phyloP scores from a whole-genome alignment of 2,113 vertebrate species.

The Microcebus murinus region DNA sequence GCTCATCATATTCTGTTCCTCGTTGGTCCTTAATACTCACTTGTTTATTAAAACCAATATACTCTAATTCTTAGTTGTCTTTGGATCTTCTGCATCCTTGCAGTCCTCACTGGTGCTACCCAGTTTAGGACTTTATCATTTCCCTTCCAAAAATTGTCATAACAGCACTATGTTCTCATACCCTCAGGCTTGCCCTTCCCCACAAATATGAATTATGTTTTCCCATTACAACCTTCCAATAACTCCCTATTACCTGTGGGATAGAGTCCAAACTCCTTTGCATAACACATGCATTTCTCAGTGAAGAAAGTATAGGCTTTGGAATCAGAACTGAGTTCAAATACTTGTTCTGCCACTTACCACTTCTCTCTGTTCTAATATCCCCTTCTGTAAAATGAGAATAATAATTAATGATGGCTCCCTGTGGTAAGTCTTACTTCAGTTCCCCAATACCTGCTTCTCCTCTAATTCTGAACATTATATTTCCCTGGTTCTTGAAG shows the following conservation, averaged over 20 bases:
- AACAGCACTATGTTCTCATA: neutral
- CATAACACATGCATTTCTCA: neutral
- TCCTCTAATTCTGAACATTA: neutral
- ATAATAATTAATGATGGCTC: neutral
- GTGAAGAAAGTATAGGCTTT: neutral
- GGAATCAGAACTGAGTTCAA: neutral
- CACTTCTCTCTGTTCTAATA: neutral
- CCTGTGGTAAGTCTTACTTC: neutral
- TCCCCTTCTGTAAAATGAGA: neutral
- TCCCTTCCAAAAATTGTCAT: neutral
- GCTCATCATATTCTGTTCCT: neutral
- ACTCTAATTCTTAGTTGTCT: neutral
- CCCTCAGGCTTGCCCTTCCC: neutral
- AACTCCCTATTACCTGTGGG: neutral
- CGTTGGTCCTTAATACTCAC: neutral
- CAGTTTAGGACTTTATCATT: neutral
- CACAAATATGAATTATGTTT: neutral
- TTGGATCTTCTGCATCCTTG: neutral
- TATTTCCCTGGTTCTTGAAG: neutral
- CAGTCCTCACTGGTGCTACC: accelerated
- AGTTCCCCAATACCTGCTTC: neutral
- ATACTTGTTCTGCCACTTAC: neutral
- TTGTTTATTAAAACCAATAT: neutral
- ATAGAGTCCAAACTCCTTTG: neutral
- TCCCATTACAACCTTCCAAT: neutral